phyloP scores from a whole-genome alignment of 2,888 invertebrate genomes.

The Ditylenchus weischeri region DNA sequence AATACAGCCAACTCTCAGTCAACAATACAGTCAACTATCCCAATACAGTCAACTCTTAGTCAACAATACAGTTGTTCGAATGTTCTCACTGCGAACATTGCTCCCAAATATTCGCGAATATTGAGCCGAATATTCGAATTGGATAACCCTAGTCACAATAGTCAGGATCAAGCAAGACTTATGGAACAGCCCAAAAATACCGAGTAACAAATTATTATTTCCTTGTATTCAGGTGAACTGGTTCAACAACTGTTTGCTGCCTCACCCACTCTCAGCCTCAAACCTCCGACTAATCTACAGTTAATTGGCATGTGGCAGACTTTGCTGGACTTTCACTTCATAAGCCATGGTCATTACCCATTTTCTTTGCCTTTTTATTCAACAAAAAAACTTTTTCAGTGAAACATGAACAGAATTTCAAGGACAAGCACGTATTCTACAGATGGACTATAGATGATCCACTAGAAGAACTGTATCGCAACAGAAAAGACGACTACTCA shows the following conservation, averaged over 20 bases:
- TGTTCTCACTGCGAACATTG: too few species aligned
- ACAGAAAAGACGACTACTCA: not conserved
- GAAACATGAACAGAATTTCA: conserved; percentile 75
- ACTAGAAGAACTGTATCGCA: conserved; percentile 59
- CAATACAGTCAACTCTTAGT: too few species aligned
- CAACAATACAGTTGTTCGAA: too few species aligned
- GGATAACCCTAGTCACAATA: too few species aligned
- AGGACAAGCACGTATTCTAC: conserved; percentile 78
- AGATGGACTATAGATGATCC: conserved; percentile 72
- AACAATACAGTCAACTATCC: too few species aligned
- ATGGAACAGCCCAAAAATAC: too few species aligned
- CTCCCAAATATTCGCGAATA: too few species aligned
- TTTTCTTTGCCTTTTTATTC: not conserved
- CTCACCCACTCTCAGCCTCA: conserved; percentile 67
- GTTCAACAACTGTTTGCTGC: conserved; percentile 64
- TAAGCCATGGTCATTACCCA: conserved; percentile 70
- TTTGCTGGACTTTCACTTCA: conserved; percentile 74
- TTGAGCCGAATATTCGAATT: too few species aligned
- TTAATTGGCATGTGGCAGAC: conserved; percentile 77
- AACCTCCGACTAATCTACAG: conserved; percentile 27
- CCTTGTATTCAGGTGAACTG: conserved; percentile 60
- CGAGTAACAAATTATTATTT: too few species aligned
- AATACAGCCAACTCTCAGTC: too few species aligned
- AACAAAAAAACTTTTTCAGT: conserved; percentile 63
- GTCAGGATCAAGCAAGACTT: too few species aligned